Percentiles rank a stretch among this genome's conserved stretches.
phyloP scores from a whole-genome alignment of 2,888 invertebrate genomes.

The Apocheima hispidaria region DNA sequence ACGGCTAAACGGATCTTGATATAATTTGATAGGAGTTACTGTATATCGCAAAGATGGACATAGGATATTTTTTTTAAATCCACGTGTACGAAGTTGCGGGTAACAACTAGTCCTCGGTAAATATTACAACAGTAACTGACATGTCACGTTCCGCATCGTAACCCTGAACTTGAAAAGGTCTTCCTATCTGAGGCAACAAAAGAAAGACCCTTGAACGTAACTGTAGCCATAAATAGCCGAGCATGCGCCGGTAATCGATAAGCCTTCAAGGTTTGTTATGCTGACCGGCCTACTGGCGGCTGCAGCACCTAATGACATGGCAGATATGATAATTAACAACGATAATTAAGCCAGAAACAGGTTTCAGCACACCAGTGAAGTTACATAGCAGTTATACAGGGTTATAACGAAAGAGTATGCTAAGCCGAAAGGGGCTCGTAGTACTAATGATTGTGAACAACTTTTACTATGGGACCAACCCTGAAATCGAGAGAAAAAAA shows the following conservation, averaged over 20 bases:
- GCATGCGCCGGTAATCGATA: constrained; percentile 23
- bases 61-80: too few species aligned
- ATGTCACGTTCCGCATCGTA: constrained; percentile 2
- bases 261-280: constrained; percentile 22
- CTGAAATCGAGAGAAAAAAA: too few species aligned
- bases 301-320: constrained; percentile 30
- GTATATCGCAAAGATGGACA: too few species aligned
- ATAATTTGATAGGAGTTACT: too few species aligned
- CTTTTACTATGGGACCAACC: too few species aligned
- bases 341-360: not conserved
- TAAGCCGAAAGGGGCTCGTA: too few species aligned
- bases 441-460: too few species aligned
- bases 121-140: not conserved
- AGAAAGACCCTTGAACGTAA: constrained; percentile 16
- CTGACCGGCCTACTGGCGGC: constrained; percentile 20
- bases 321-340: constrained; percentile 31
- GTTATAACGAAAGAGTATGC: too few species aligned
- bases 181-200: not conserved
- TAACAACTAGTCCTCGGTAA: too few species aligned
- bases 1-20: too few species aligned
- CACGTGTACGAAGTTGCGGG: too few species aligned
- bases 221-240: constrained; percentile 11
- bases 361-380: not conserved
- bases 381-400: not conserved
- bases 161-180: constrained; percentile 20